These are phyloP conservation scores for Glyphotaelius pellucidus DNA, from an alignment of 2,888 invertebrate genomes.

Conservation along the genomic window DNA sequence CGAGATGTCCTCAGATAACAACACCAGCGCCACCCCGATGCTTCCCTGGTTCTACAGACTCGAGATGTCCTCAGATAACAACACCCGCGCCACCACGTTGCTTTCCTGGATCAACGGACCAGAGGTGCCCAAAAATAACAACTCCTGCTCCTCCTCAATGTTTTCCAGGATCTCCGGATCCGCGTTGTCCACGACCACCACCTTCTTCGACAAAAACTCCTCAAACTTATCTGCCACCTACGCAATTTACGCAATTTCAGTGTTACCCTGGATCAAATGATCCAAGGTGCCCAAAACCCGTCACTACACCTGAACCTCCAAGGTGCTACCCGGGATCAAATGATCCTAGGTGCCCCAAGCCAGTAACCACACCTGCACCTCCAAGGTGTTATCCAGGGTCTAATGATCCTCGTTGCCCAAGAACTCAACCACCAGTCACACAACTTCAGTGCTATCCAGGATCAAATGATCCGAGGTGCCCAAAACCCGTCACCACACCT, in stretches of 20 bases:
- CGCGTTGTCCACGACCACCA: constrained; percentile 61
- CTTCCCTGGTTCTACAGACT: too few species aligned
- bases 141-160: constrained; percentile 63
- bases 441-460: constrained; percentile 69
- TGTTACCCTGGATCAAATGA: constrained; percentile 69
- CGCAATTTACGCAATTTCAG: constrained; percentile 66
- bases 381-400: constrained; percentile 68
- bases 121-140: too few species aligned
- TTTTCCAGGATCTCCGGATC: constrained; percentile 67
- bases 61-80: too few species aligned
- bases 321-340: constrained; percentile 69
- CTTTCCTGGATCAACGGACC: too few species aligned
- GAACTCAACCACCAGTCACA: constrained; percentile 69
- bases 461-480: constrained; percentile 68
- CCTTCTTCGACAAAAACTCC: constrained; percentile 65
- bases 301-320: constrained; percentile 46
- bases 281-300: constrained; percentile 67
- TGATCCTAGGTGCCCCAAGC: constrained; percentile 67
- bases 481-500: constrained; percentile 59
- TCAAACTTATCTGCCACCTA: constrained; percentile 65
- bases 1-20: constrained; percentile 68
- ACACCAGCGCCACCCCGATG: too few species aligned
- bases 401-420: constrained; percentile 65
- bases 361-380: constrained; percentile 60
- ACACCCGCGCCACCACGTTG: constrained; percentile 54